Evolutionary conservation across 2,888 invertebrate genomes (phyloP), one percentile per base, ranked within the genome.

Genomic region (Orthosia incerta): DNA sequence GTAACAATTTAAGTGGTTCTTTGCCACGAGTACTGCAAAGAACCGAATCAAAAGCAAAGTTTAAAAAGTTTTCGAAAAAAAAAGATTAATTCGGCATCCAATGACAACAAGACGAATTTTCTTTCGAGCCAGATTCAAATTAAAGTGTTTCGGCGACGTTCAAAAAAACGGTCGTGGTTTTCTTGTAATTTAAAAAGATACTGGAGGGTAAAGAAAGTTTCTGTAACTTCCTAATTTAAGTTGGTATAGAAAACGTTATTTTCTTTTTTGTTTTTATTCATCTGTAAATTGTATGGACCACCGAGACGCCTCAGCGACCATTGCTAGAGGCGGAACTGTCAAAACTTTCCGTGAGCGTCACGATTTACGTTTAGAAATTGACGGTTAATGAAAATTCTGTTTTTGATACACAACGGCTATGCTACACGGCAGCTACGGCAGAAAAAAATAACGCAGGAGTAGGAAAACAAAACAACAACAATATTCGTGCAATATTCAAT

Each of bases 31-130:
- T 69, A 39, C 72, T 67, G 31, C 18, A 79, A 82, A 72, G 16
- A 48, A 70, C n/a, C n/a, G 53, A 79, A 69, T 76, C 71, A 70
- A 63, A 79, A 69, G 26, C 31, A 31, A 45, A 61, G 65, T 74
- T 59, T 5, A 31, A 23, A 68, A 84, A 84, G 59, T 70, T 84
- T 59, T n/a, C 11, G 59, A 56, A 26, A 59, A 78, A 66, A 55
- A 74, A 57, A 76, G 51, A 60, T 74, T 76, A 68, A 74, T 83
- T 67, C 46, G 7, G 53, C 76, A 46, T 55, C 69, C 59, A 68
- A 55, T 50, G 56, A 61, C 31, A 71, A 51, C 66, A 64, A 68
- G 55, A 67, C 46, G 26, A 71, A 75, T 66, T 75, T 75, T 26
- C 12, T n/a, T 55, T 18, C 48, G 51, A 61, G 46, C 53, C 48